phyloP scores from a whole-genome alignment of 2,888 invertebrate species.

The Apeira syringaria region DNA sequence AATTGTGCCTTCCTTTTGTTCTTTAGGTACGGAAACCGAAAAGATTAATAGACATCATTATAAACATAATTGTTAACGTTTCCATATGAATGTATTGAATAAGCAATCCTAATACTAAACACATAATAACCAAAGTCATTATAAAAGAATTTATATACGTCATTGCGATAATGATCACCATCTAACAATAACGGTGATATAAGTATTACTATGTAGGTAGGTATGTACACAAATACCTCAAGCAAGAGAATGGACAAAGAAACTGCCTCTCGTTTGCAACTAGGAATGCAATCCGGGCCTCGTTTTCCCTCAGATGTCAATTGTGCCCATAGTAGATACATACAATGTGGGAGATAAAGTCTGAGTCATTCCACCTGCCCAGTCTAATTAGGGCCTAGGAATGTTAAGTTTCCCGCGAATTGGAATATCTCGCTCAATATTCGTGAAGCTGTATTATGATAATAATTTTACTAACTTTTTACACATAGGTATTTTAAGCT shows the following conservation, averaged over 20 bases:
- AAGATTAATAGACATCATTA: no score
- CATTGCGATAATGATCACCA: slow-evolving; percentile 20
- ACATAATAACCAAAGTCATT: slow-evolving; percentile 5
- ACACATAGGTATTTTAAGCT: no score
- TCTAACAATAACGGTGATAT: neutral
- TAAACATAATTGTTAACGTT: no score
- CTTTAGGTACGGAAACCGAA: no score
- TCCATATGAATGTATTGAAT: no score
- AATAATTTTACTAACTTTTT: no score
- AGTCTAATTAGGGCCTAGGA: slow-evolving; percentile 7
- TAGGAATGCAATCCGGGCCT: slow-evolving; percentile 12
- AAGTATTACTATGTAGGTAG: neutral
- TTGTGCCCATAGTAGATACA: neutral
- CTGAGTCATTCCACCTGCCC: slow-evolving; percentile 16
- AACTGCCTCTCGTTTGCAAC: slow-evolving; percentile 10
- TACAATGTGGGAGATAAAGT: neutral
- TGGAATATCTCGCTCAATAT: no score
- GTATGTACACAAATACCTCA: neutral
- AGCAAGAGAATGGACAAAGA: slow-evolving; percentile 17
- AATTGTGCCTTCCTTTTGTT: no score
- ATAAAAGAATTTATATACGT: slow-evolving; percentile 21
- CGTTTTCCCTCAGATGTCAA: slow-evolving; percentile 2
- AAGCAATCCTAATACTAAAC: neutral
- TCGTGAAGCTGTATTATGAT: no score
- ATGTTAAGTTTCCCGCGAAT: neutral